Percentiles rank a stretch among this genome's conserved stretches.
phyloP scores from a whole-genome alignment of 1,140 invertebrate species.

The Cardiocondyla obscurior region DNA sequence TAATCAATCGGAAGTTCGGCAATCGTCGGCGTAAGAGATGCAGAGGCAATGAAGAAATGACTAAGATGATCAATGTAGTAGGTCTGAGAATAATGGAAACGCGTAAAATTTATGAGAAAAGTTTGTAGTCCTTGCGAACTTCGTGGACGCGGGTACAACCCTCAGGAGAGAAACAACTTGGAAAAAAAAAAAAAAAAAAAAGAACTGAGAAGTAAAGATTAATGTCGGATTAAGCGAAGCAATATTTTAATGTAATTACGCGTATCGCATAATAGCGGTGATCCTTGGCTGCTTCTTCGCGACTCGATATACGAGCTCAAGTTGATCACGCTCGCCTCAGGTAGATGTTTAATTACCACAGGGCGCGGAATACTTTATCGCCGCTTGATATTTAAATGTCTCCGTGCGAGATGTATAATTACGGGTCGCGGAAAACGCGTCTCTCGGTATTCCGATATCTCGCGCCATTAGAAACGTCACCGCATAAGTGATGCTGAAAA shows the following conservation, averaged over 20 bases:
- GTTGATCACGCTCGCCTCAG: not conserved
- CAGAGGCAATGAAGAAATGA: conserved; percentile 52
- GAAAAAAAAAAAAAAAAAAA: too few species aligned
- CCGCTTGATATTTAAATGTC: not conserved
- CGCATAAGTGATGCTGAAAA: conserved; percentile 16
- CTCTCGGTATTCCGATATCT: conserved; percentile 1
- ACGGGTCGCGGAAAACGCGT: not conserved
- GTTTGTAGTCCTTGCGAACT: conserved; percentile 43
- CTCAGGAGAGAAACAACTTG: conserved; percentile 17
- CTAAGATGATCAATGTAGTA: conserved; percentile 61
- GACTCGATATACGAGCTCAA: not conserved
- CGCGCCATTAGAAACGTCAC: not conserved
- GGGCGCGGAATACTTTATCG: not conserved
- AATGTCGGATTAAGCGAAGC: conserved; percentile 30
- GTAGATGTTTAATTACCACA: not conserved
- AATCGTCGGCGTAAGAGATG: conserved; percentile 41
- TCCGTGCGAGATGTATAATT: not conserved
- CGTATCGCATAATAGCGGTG: not conserved
- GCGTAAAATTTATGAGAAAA: conserved; percentile 65
- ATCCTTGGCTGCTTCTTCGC: not conserved
- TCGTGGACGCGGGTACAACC: conserved; percentile 15
- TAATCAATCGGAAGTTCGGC: conserved; percentile 4
- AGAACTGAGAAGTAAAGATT: conserved; percentile 35
- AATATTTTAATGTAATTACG: conserved; percentile 24
- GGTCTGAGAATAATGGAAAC: conserved; percentile 12